Conservation (phyloP, 2,113 vertebrate species). For the Pituophis catenifer region DNA sequence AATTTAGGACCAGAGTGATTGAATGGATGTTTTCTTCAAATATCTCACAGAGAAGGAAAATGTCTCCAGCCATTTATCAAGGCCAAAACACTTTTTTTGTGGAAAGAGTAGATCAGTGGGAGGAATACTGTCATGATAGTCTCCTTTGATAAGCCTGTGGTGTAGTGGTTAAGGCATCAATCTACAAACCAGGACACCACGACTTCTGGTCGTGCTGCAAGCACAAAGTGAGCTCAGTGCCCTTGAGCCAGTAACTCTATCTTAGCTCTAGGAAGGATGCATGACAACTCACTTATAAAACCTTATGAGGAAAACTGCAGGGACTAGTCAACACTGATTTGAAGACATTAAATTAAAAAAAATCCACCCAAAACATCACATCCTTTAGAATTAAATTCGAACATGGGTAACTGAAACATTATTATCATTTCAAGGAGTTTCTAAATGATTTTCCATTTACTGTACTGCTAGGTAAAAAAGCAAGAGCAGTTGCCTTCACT, state of each 20-base stretch:
- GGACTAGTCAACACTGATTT: not conserved
- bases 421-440: not conserved
- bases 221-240: not conserved
- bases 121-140: not conserved
- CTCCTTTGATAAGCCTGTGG: not conserved
- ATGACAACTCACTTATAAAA: not conserved
- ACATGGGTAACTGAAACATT: not conserved
- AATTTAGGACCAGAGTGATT: not conserved
- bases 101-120: not conserved
- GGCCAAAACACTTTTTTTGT: not conserved
- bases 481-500: not conserved
- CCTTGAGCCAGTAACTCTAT: not conserved
- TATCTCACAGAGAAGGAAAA: not conserved
- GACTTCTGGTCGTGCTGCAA: not conserved
- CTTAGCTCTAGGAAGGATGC: not conserved
- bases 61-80: not conserved
- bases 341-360: not conserved
- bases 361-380: not conserved
- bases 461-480: not conserved
- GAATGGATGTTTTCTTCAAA: not conserved
- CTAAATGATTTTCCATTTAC: not conserved
- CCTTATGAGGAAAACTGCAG: not conserved
- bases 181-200: not conserved
- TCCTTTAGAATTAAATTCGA: not conserved
- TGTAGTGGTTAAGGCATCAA: not conserved